Evolutionary conservation across 2,797 vertebrate genomes (phyloP).

Genomic region (Apogon talboti): DNA sequence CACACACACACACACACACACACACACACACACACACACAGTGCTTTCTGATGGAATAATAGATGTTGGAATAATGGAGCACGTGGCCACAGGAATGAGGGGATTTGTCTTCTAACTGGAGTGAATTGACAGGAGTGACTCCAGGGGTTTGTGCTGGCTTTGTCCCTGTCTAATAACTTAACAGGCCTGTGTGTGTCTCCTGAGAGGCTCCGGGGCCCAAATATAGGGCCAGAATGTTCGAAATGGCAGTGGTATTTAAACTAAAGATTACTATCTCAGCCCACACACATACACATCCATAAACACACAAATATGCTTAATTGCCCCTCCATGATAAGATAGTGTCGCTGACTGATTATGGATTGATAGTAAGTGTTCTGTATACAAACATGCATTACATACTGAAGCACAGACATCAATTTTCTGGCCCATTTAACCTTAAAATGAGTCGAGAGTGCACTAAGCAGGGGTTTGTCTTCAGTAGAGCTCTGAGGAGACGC

Average conservation of each 20-base stretch:
- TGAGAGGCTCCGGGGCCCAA: slow-evolving; percentile 43
- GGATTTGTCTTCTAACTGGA: slow-evolving; percentile 59
- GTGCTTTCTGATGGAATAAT: slow-evolving; percentile 44
- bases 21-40: slow-evolving; percentile 34
- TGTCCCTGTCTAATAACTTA: slow-evolving; percentile 31
- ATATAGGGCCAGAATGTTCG: slow-evolving; percentile 61
- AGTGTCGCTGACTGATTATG: slow-evolving; percentile 54
- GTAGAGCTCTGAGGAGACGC: background rate
- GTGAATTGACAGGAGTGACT: slow-evolving; percentile 58
- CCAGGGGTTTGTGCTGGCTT: slow-evolving; percentile 40
- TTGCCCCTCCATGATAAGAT: slow-evolving; percentile 32
- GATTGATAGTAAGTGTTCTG: slow-evolving; percentile 26
- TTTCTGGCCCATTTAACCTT: slow-evolving; percentile 57
- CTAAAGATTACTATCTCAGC: slow-evolving; percentile 54
- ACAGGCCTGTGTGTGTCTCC: slow-evolving; percentile 1
- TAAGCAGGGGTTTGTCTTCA: background rate
- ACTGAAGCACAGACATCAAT: slow-evolving; percentile 20
- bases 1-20: slow-evolving; percentile 36
- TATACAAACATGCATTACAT: slow-evolving; percentile 22
- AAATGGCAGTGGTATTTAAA: slow-evolving; percentile 55
- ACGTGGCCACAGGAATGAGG: slow-evolving; percentile 59
- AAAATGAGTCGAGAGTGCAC: background rate
- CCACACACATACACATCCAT: slow-evolving; percentile 12
- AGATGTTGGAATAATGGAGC: slow-evolving; percentile 54
- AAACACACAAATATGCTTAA: slow-evolving; percentile 33